Evolutionary conservation across 2,888 invertebrate genomes (phyloP), one percentile per base, ranked within the genome.

Genomic region (Acronicta leporina): DNA sequence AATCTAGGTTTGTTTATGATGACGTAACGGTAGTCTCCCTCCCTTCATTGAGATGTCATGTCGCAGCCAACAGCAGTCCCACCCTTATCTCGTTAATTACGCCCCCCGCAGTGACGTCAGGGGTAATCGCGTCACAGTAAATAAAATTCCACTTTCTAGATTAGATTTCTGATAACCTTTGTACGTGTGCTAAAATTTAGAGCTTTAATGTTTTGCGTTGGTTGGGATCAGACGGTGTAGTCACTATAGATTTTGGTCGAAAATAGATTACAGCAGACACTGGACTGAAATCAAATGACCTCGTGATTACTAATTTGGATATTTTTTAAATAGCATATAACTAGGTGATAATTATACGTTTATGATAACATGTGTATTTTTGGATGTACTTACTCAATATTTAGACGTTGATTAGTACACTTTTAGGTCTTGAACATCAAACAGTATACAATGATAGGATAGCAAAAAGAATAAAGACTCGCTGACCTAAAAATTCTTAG

Each of bases 21-120:
- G 84, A 86, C 84, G 85, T 86, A 79, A 83, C 70, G 53, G 35
- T 56, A 65, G 53, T 63, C 65, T 70, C 73, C 76, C 75, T 68
- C 65, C 77, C 69, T 80, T 84, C 85, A 87, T 86, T 86, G 84
- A 85, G 81, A 68, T 78, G 76, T 84, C 73, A 68, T 54, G 75
- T 57, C 51, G 71, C 63, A 78, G 62, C 67, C 73, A 65, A 51
- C 33, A 65, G 38, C 10, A 43, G 8, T 50, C 74, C 73, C 77
- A 63, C 77, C 74, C 73, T 73, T 74, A 70, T 78, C 76, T 66
- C 66, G 70, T 70, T 83, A 83, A 83, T 83, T 76, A 73, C 68
- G 70, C 69, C 67, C 60, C 69, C 63, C 75, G 73, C 27, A 69
- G 57, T 88, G 86, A 89, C 89, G 89, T 88, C 89, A 87, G 69